Percentiles rank a stretch among this genome's conserved stretches.
Evolutionary conservation across 2,888 invertebrate species (phyloP).

Genomic region (Dolichopus griseipennis): DNA sequence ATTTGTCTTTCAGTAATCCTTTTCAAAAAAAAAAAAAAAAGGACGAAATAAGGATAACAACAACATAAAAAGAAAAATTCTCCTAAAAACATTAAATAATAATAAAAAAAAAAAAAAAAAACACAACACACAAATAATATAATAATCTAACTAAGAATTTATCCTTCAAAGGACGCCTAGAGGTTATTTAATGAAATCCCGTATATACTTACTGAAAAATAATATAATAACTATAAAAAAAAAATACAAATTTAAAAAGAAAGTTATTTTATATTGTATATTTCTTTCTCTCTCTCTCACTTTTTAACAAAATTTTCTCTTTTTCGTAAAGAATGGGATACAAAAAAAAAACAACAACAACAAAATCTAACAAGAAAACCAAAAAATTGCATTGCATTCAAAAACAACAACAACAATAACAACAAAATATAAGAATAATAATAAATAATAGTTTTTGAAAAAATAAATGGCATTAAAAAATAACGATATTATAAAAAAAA

Average conservation of each 20-base stretch:
- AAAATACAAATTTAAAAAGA: too few relatives aligned
- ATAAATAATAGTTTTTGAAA: too few relatives aligned
- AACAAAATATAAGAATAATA: too few relatives aligned
- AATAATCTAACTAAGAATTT: slow-evolving; percentile 1
- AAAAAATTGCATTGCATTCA: neutral
- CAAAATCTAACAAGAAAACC: neutral
- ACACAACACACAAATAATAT: too few relatives aligned
- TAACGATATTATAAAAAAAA: too few relatives aligned
- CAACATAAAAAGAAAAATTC: neutral
- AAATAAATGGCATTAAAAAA: too few relatives aligned
- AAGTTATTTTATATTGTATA: neutral
- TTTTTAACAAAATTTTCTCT: too few relatives aligned
- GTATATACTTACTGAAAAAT: neutral
- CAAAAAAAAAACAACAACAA: neutral
- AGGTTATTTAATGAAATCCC: slow-evolving; percentile 1
- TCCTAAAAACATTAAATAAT: neutral
- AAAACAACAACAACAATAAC: neutral
- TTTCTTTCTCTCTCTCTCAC: too few relatives aligned
- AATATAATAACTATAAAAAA: neutral
- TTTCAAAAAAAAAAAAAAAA: too few relatives aligned
- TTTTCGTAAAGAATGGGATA: neutral
- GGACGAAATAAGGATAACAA: neutral
- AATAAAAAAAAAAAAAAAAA: neutral
- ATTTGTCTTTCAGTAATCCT: too few relatives aligned
- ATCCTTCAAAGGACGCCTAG: slow-evolving; percentile 6